Percentiles rank a stretch among this genome's conserved stretches.
phyloP scores from a whole-genome alignment of 2,888 invertebrate species.

The Acrobasis suavella region DNA sequence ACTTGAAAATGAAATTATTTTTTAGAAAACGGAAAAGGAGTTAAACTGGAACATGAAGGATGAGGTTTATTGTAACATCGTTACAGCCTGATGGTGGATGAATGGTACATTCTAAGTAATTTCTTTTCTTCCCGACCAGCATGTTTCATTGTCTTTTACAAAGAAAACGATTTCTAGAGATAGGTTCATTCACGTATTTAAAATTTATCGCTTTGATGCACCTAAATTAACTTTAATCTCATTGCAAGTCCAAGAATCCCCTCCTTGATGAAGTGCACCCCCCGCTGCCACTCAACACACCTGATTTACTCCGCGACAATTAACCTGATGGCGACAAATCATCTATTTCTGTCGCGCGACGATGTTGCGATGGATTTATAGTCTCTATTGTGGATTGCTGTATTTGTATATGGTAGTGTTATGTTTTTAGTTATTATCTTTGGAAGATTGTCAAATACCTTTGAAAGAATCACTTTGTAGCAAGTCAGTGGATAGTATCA shows the following conservation, averaged over 20 bases:
- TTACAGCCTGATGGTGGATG: too few species aligned
- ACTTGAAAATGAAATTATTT: too few species aligned
- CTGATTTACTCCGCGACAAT: constrained; percentile 11
- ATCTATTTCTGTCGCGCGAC: neutral
- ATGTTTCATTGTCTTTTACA: too few species aligned
- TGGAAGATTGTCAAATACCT: neutral
- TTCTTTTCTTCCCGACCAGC: too few species aligned
- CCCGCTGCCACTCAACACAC: constrained; percentile 2
- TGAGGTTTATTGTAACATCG: too few species aligned
- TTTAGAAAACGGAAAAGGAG: too few species aligned
- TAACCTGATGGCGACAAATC: constrained; percentile 6
- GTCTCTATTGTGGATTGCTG: neutral
- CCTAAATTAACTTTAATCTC: neutral
- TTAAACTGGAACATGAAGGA: too few species aligned
- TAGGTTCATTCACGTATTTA: too few species aligned
- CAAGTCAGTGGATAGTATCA: too few species aligned
- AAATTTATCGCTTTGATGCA: neutral
- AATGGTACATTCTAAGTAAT: too few species aligned
- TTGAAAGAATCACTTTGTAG: too few species aligned
- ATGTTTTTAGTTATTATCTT: neutral
- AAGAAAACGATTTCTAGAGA: too few species aligned
- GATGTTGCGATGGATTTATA: neutral
- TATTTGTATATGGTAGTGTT: neutral
- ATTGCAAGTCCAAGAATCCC: neutral
- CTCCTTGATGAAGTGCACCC: neutral